Conservation (phyloP, 2,113 vertebrate genomes). For the Ptyas mucosa region DNA sequence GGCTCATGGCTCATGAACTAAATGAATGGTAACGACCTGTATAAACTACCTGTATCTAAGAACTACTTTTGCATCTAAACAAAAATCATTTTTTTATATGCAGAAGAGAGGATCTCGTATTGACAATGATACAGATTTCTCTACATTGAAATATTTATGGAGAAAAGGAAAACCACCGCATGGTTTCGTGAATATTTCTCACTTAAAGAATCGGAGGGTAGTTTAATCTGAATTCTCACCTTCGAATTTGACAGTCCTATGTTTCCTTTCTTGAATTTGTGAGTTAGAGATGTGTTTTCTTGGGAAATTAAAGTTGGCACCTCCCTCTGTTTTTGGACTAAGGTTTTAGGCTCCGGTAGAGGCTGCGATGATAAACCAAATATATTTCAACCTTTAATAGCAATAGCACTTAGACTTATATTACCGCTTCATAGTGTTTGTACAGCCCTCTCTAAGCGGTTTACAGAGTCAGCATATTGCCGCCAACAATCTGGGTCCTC, state of each 20-base stretch:
- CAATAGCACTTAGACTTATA: no score
- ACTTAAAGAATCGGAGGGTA: neutral
- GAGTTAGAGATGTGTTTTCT: neutral
- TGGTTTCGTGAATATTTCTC: neutral
- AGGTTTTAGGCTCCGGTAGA: neutral
- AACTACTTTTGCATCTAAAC: neutral
- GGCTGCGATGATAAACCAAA: constrained; percentile 10
- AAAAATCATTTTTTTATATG: neutral
- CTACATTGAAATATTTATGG: neutral
- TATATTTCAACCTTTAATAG: neutral
- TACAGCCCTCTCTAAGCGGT: no score
- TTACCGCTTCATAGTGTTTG: no score
- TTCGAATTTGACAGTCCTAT: neutral
- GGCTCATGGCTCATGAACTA: no score
- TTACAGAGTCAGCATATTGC: no score
- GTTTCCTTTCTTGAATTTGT: constrained; percentile 18
- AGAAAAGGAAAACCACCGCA: neutral
- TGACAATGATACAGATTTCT: neutral
- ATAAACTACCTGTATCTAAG: no score
- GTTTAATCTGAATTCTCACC: neutral
- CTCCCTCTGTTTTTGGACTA: neutral
- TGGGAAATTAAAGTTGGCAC: neutral
- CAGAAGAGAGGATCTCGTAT: neutral
- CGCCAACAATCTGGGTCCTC: no score
- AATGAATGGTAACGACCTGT: no score